Evolutionary conservation across 2,797 vertebrate genomes (phyloP), one percentile per base, ranked within the genome.

Genomic region (Octomys mimax): DNA sequence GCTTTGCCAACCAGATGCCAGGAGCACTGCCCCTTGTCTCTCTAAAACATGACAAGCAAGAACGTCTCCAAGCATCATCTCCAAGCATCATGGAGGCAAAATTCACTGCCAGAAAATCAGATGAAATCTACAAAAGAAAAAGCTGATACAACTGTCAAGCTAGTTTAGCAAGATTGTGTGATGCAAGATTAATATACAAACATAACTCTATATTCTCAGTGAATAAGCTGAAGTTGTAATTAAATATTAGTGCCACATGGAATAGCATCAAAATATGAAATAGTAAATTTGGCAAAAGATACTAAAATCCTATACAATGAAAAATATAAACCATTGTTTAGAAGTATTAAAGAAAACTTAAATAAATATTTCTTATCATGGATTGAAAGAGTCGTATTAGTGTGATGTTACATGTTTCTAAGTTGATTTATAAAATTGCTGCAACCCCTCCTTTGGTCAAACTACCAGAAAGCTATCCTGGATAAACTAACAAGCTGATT

Each of bases 151-250:
- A 62, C 42, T n/a, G 61, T 33, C 33, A 33, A 89, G 7, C 36
- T 31, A 68, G n/a, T 62, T 75, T 77, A 92, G 42, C 59, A 87
- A 71, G 81, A 75, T 21, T 87, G 13, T 75, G 57, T 11, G 36
- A 19, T 64, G 64, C 21, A 82, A 52, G 52, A 77, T 83, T 33
- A 84, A 46, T 59, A 71, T 42, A 42, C 54, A 80, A 54, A 90
- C 77, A 91, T 28, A 93, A 46, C 79, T 77, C 4, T 66, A 70
- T 64, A 42, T 26, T 87, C 61, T 16, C 39, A 89, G 95, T 42
- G 28, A 77, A 73, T 91, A 87, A 61, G 88, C 24, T 33, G 64
- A 92, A 84, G 87, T 5, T 70, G 24, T 79, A 94, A 80, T 96
- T 75, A 91, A 68, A 54, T 59, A 87, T 66, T 13, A 78, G 28